Base-by-base conservation (phyloP, 2,797 vertebrate genomes). In the Gouania willdenowi region DNA sequence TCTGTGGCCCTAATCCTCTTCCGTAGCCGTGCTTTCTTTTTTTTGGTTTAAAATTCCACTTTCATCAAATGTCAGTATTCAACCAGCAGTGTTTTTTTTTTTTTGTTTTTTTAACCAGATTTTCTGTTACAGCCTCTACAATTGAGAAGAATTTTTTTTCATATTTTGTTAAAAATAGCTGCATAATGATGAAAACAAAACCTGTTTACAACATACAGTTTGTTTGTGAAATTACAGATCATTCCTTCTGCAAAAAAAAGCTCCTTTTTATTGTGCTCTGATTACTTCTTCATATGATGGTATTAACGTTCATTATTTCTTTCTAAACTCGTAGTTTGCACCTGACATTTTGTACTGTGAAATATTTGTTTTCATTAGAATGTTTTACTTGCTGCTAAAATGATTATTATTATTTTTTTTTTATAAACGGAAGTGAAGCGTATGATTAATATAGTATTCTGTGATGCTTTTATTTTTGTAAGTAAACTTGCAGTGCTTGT, bases 61-160 rank as follows among this genome's bases (percentile, higher is more conserved):
- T 52, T 50, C 49, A 60, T 65, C 23, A 20, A 39, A 46, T 36
- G 30, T 62, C 40, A 57, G 25, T 59, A 50, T 81, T 79, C 79
- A 87, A n/a, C 83, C 81, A 86, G 81, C 81, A 77, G 77, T 75
- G 58, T 82, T 77, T n/a, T n/a, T n/a, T n/a, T n/a, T n/a, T n/a
- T n/a, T n/a, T 10, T 10, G 10, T 10, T 10, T 10, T 10, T 10
- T 70, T 51, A 17, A 54, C 74, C 78, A 60, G 64, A 56, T 71
- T 56, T 68, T 73, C 71, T 76, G 57, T 77, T 68, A 67, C 57
- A 67, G 55, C 62, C 35, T 22, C 37, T 27, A 33, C 28, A 35
- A 39, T 35, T 43, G 47, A 58, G 42, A 39, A 21, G 33, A 41
- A 14, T 28, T 28, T 37, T 54, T 28, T 28, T 37, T 54, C 36